A percentile compares a stretch with the other conserved stretches of the same genome.
Conservation (phyloP, 2,113 vertebrate genomes). For the Lamprologus sp. region DNA sequence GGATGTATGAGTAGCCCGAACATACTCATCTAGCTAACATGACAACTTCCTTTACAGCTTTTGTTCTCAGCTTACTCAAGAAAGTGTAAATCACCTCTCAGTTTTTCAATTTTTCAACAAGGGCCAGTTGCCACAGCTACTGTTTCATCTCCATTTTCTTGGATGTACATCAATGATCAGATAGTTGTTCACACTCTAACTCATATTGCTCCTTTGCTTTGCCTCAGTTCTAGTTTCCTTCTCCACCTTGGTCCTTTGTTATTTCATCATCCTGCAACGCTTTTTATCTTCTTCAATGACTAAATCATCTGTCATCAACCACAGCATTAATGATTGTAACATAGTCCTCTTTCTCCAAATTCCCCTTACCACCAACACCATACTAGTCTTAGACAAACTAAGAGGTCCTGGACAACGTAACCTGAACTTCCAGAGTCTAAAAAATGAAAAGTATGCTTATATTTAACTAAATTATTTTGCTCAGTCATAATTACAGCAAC, state of each 20-base stretch:
- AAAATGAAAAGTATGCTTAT: background rate
- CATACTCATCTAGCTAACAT: background rate
- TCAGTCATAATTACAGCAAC: background rate
- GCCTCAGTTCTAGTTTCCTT: no score
- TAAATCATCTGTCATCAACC: background rate
- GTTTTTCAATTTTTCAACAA: background rate
- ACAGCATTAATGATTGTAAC: background rate
- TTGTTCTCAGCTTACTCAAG: background rate
- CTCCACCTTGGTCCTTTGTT: no score
- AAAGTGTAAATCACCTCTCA: background rate
- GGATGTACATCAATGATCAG: background rate
- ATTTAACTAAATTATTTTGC: background rate
- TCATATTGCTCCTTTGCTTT: no score
- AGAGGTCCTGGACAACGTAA: background rate
- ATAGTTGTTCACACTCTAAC: background rate
- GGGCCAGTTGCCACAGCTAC: background rate
- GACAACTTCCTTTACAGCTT: background rate
- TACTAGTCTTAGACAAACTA: background rate
- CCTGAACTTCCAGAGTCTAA: background rate
- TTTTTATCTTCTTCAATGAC: background rate
- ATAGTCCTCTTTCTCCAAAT: background rate
- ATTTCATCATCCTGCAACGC: accelerated
- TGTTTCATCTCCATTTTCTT: background rate
- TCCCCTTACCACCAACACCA: background rate
- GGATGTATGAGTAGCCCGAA: background rate